Evolutionary conservation across 2,797 vertebrate genomes (phyloP), one percentile per base, ranked within the genome.

Genomic region (Pygocentrus nattereri): DNA sequence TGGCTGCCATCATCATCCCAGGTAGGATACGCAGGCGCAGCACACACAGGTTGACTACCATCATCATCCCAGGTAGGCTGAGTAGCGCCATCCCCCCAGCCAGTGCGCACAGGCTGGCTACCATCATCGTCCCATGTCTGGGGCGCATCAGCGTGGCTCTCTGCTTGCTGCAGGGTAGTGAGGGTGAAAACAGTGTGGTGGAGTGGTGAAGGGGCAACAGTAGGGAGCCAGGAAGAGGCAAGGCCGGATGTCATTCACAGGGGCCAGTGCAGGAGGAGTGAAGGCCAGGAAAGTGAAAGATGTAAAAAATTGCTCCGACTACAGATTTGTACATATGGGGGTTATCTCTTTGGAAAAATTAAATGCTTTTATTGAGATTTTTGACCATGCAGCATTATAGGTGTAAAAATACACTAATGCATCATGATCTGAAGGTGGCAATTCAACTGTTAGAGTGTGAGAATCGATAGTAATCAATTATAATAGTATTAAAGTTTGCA

Each of bases 1-100:
- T 31, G 76, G 82, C 84, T 85, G 30, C 88, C 92, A 5, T 93
- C 93, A 76, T 94, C 93, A 56, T 90, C 94, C 94, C 94, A 95
- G 89, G 91, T 87, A 92, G 93, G 82, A 92, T 92, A 82, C 90
- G 91, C 85, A 62, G 82, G 87, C 54, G 76, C 76, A 82, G n/a
- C 56, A 80, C 31, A 85, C 34, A 89, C 84, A 91, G 92, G 56
- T 71, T 82, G 69, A 62, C 85, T 50, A 61, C 89, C 89, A 78
- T 94, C 93, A 82, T 91, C 93, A 52, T 91, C 93, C 94, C 94
- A 88, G 92, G 91, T 73, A 23, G 71, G 31, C 52, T 44, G 49
- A 47, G 19, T 54, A 62, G 56, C 34, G 16, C 69, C 85, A n/a
- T 78, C 47, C 0, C 64, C 79, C 80, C 83, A 78, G 64, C 84